Percentiles rank a stretch among this genome's conserved stretches.
phyloP scores from a whole-genome alignment of 2,888 invertebrate species.

The Tachina lurida region DNA sequence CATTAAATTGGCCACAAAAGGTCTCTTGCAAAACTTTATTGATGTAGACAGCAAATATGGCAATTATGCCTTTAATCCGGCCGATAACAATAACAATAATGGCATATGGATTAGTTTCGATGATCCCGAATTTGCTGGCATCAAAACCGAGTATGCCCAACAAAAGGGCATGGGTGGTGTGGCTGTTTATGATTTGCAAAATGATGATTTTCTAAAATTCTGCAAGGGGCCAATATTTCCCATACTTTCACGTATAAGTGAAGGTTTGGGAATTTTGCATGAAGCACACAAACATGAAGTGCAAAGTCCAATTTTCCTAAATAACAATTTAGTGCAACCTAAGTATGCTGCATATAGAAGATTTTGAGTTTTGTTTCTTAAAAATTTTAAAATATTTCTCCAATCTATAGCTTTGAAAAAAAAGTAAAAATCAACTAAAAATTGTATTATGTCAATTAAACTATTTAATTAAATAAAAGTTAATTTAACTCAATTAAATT shows the following conservation, averaged over 20 bases:
- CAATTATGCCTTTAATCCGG: slow-evolving; percentile 89
- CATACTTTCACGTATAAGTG: slow-evolving; percentile 34
- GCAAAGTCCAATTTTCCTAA: neutral
- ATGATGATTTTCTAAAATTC: slow-evolving; percentile 91
- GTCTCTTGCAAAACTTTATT: slow-evolving; percentile 87
- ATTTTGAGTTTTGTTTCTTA: neutral
- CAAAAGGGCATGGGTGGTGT: slow-evolving; percentile 90
- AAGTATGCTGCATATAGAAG: neutral
- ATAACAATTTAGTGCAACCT: neutral
- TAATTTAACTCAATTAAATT: too few species aligned
- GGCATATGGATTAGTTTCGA: slow-evolving; percentile 93
- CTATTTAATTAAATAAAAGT: too few species aligned
- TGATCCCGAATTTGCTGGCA: slow-evolving; percentile 91
- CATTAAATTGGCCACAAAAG: slow-evolving; percentile 84
- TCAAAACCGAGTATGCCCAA: slow-evolving; percentile 89
- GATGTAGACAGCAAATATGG: slow-evolving; percentile 91
- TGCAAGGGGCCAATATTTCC: slow-evolving; percentile 91
- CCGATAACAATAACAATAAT: slow-evolving; percentile 86
- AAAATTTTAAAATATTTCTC: neutral
- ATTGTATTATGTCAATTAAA: too few species aligned
- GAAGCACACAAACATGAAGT: neutral
- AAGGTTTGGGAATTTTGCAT: slow-evolving; percentile 2
- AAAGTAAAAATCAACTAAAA: too few species aligned
- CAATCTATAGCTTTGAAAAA: too few species aligned
- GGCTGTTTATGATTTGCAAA: slow-evolving; percentile 88